Percentiles rank a stretch among this genome's conserved stretches.
These are phyloP conservation scores for Blastobasis adustella DNA, from an alignment of 2,888 invertebrate species.

Conservation along the genomic window DNA sequence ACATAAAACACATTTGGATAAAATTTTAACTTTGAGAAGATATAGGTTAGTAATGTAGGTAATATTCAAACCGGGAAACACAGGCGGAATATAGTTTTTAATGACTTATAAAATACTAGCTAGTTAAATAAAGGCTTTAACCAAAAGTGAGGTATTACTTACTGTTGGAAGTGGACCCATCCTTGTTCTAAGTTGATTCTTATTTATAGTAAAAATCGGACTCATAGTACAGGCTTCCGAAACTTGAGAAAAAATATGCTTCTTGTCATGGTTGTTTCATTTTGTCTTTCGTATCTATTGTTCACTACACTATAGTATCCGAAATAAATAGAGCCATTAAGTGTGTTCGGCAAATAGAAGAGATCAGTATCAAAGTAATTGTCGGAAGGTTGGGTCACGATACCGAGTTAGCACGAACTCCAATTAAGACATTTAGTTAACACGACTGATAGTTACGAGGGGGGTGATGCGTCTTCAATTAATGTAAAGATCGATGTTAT, in stretches of 20 bases:
- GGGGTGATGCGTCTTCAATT: slow-evolving; percentile 29
- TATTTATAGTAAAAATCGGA: slow-evolving; percentile 50
- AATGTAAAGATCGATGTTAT: slow-evolving; percentile 21
- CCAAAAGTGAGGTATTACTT: slow-evolving; percentile 22
- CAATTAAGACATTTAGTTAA: slow-evolving; percentile 56
- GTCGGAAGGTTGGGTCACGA: slow-evolving; percentile 54
- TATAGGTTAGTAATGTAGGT: too few relatives aligned
- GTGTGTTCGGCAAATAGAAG: slow-evolving; percentile 44
- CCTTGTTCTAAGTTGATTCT: slow-evolving; percentile 38
- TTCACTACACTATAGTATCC: slow-evolving; percentile 36
- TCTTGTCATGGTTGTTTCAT: slow-evolving; percentile 21
- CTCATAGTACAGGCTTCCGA: slow-evolving; percentile 29
- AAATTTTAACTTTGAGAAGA: too few relatives aligned
- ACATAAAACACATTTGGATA: too few relatives aligned
- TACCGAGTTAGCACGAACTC: slow-evolving; percentile 44
- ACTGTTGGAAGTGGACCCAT: slow-evolving; percentile 33
- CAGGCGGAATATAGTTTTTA: too few relatives aligned
- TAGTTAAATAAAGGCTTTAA: too few relatives aligned
- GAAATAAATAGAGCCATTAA: slow-evolving; percentile 51
- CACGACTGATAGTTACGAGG: slow-evolving; percentile 27
- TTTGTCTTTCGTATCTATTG: slow-evolving; percentile 22
- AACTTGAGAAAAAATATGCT: not conserved
- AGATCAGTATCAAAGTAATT: slow-evolving; percentile 65
- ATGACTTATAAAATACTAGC: too few relatives aligned
- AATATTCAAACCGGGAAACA: too few relatives aligned